Evolutionary conservation across 2,888 invertebrate species (phyloP), one percentile per base, ranked within the genome.

Genomic region (Cephalotes varians): DNA sequence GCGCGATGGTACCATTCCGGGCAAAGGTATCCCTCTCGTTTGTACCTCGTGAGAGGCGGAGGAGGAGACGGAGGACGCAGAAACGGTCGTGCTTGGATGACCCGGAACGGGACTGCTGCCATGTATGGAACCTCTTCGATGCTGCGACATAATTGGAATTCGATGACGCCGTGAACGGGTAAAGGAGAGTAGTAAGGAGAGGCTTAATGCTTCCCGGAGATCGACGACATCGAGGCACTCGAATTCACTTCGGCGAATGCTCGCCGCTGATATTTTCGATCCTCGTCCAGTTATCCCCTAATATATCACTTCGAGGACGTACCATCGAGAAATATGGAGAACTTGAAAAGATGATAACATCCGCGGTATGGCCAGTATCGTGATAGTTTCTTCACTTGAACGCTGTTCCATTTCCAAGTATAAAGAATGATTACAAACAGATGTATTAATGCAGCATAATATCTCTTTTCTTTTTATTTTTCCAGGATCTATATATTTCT

Each of bases 21-120:
- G 93, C 83, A 94, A 72, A n/a, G 94, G 94, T 85, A 94, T 94
- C 76, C 94, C 94, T 54, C 93, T 91, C 56, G 92, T 91, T 83
- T 92, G 92, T 82, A 91, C 89, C 85, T 93, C 93, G 82, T 93
- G 92, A 64, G 91, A 85, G 37, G 72, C 72, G 28, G 76, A 51
- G 64, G 90, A 73, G 31, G 85, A 86, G 64, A 49, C 7, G 62
- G 90, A 77, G 40, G 86, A 86, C 67, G 86, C 72, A 10, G 90
- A 80, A 58, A 88, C 69, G 85, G 79, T 84, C 65, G 85, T 69
- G 65, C 84, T 81, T 37, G 90, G 88, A 81, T 90, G 89, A 60
- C 88, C 90, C 44, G 91, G 90, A 67, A 89, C 89, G 76, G 86
- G 89, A 81, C 90, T 90, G 72, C 89, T 82, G 60, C 90, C 86